Evolutionary conservation across 2,888 invertebrate genomes (phyloP).

Genomic region (Drosophila paucipuncta): DNA sequence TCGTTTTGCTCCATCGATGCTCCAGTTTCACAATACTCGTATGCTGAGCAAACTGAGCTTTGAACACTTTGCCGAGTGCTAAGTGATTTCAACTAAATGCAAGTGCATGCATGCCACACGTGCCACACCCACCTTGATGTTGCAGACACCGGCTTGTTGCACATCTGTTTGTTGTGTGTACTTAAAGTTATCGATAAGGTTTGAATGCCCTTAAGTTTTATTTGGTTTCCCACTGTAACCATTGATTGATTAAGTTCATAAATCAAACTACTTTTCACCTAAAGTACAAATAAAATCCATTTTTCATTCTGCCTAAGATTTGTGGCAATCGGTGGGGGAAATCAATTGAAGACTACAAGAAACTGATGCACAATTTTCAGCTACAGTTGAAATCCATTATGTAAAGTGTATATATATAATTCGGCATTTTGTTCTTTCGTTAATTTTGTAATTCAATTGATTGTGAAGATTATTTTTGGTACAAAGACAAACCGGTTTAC

Average conservation of each 20-base stretch:
- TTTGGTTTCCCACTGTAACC: background rate
- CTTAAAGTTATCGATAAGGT: background rate
- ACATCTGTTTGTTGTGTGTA: conserved; percentile 9
- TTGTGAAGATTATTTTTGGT: background rate
- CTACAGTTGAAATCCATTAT: background rate
- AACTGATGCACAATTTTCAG: background rate
- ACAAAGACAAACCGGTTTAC: background rate
- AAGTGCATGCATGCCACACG: conserved; percentile 29
- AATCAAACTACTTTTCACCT: background rate
- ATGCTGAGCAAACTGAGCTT: conserved; percentile 31
- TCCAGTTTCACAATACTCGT: conserved; percentile 46
- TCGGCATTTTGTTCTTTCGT: background rate
- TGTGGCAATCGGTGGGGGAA: background rate
- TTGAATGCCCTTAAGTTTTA: background rate
- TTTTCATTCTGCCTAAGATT: background rate
- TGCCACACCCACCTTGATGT: conserved; percentile 40
- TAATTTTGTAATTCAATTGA: background rate
- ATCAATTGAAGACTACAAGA: no score
- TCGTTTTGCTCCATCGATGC: conserved; percentile 15
- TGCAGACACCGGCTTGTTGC: conserved; percentile 7
- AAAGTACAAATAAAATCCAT: background rate
- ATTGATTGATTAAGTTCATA: background rate
- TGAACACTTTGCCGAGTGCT: conserved; percentile 29
- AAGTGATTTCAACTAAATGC: conserved; percentile 50
- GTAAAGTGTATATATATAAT: background rate